Base-by-base conservation (phyloP, 2,113 vertebrate genomes). In the Chrysemys picta region DNA sequence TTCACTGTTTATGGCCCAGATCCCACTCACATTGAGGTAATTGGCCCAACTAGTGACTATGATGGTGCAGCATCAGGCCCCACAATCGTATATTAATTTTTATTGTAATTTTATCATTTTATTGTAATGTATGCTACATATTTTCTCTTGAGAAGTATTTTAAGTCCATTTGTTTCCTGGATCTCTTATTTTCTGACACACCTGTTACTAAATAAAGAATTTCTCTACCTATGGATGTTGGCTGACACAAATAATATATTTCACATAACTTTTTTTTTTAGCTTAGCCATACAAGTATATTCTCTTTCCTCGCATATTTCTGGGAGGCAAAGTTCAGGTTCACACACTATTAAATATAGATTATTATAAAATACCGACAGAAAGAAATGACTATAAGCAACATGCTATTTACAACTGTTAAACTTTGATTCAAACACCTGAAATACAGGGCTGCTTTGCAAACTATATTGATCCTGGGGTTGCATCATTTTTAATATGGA, bases 361-460 rank as follows among this genome's bases (percentile, higher is more conserved):
- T 75, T 69, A 80, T 50, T 11, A 31, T 27, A 49, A 54, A 65
- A 54, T 69, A 21, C 31, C 14, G 42, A 31, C 5, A 38, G 38
- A 78, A 47, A 25, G 42, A 47, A 69, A 54, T 42, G 19, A 89
- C 92, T 4, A 75, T 1, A 3, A 89, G 69, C 91, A 10, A 78
- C 47, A 49, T 0, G 0, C 7, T 93, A 59, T 42, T 96, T 87
- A 91, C 2, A 42, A 6, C 85, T 4, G 4, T 35, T 80, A 69
- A 5, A 50, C 80, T 94, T 93, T 57, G 91, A 91, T 87, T 94
- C 45, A 56, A 91, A 83, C 24, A 90, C 38, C 78, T 59, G 4
- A 29, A 49, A 42, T 82, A 45, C 38, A 90, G 91, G 31, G n/a
- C 0, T 1, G 10, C 88, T 82, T 53, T 35, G 50, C 62, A 94